Base-by-base conservation (phyloP, 1,140 invertebrate species). In the Sitodiplosis mosellana region DNA sequence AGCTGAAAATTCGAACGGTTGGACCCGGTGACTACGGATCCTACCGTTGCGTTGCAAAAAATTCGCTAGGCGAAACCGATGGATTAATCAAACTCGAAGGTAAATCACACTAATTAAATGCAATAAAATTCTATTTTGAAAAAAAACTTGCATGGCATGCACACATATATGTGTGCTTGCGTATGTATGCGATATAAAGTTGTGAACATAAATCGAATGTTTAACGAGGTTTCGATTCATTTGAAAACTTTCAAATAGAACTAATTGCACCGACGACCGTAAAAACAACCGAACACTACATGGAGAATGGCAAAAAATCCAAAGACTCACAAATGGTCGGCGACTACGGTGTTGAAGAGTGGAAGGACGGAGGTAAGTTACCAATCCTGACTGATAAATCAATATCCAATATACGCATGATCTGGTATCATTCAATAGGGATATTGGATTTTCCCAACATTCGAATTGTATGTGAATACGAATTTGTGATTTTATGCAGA, bases 31-130 rank as follows among this genome's bases (percentile, higher is more conserved):
- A 91, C 64, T 90, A 88, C 63, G 86, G 83, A 41, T 84, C 81
- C 8, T 90, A 89, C 69, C 81, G 83, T 61, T 97, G 92, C 61
- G 83, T 94, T 21, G 90, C 90, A 8, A 91, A 91, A 64, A 97
- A 95, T 69, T 87, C 84, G 15, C 72, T 95, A 8, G 91, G 91
- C 34, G 84, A 85, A 59, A 93, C 90, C 11, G 87, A 91, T 62
- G 88, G 89, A 15, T 76, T 83, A 41, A 93, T 96, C 61, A 82
- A 87, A 67, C 69, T 97, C 42, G 88, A 93, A 59, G 87, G 92
- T 95, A 59, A 77, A 72, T 57, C 47, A 14, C 27, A n/a, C n/a
- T n/a, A n/a, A n/a, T n/a, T n/a, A n/a, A n/a, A n/a, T n/a, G n/a
- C n/a, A n/a, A n/a, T n/a, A n/a, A n/a, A n/a, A n/a, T 17, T 10